Percentiles rank a stretch among this genome's conserved stretches.
These are phyloP conservation scores for Osmerus mordax DNA, from an alignment of 2,113 vertebrate species.

Conservation along the genomic window DNA sequence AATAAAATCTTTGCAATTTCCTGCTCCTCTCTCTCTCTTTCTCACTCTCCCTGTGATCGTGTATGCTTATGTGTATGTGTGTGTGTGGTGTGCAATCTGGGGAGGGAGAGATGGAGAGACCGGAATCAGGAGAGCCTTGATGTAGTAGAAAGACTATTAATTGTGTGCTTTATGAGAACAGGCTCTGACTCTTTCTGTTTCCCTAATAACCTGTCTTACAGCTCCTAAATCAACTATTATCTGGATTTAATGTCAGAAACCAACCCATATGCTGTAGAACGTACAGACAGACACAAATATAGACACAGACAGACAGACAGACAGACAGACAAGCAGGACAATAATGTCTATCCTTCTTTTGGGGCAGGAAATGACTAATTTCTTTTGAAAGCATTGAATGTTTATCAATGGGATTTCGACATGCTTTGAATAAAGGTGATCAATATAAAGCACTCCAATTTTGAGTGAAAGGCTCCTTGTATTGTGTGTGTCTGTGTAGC, in stretches of 20 bases:
- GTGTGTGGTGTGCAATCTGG: constrained; percentile 46
- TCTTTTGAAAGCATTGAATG: too few species aligned
- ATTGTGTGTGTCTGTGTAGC: too few species aligned
- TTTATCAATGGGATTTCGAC: too few species aligned
- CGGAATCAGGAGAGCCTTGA: constrained; percentile 51
- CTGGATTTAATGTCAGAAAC: constrained; percentile 56
- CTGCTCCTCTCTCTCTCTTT: constrained; percentile 54
- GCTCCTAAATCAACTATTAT: constrained; percentile 74
- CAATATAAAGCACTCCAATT: too few species aligned
- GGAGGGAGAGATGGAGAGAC: constrained; percentile 37
- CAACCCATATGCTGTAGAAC: constrained; percentile 46
- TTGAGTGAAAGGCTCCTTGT: too few species aligned
- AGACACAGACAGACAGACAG: constrained; percentile 12
- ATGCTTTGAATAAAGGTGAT: too few species aligned
- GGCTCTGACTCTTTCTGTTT: constrained; percentile 51
- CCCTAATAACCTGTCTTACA: constrained; percentile 74
- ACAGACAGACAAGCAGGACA: too few species aligned
- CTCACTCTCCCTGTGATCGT: constrained; percentile 35
- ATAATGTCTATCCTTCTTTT: constrained; percentile 17
- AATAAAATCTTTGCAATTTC: constrained; percentile 80
- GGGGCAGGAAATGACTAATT: too few species aligned
- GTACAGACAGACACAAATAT: constrained; percentile 2
- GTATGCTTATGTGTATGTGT: neutral
- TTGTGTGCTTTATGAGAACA: constrained; percentile 70
- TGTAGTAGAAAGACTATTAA: constrained; percentile 70